Evolutionary conservation across 2,888 invertebrate genomes (phyloP).

Genomic region (Serrognathus titanus): DNA sequence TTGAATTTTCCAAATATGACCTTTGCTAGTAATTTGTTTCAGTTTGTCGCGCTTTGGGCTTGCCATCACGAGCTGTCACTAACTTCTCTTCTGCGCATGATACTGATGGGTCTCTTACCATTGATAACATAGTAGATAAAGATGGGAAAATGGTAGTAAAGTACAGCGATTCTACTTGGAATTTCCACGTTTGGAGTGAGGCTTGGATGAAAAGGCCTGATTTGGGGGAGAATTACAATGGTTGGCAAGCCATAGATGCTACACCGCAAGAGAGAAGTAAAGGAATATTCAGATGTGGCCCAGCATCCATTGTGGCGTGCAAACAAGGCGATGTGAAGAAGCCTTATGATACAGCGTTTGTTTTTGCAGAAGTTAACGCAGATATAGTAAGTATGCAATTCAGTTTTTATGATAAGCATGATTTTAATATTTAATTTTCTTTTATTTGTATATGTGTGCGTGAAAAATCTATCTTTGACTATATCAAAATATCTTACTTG

Average conservation of each 20-base stretch:
- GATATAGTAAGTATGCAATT: slow-evolving; percentile 60
- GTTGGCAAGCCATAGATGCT: slow-evolving; percentile 92
- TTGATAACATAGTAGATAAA: slow-evolving; percentile 77
- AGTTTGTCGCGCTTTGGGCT: slow-evolving; percentile 78
- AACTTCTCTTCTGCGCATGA: slow-evolving; percentile 87
- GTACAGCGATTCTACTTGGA: slow-evolving; percentile 52
- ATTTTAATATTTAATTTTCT: not conserved
- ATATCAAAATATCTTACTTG: too few relatives aligned
- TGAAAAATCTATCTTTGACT: not conserved
- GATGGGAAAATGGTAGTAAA: slow-evolving; percentile 12
- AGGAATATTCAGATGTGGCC: slow-evolving; percentile 80
- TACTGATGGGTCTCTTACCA: slow-evolving; percentile 78
- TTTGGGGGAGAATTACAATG: slow-evolving; percentile 65
- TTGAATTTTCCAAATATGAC: not conserved
- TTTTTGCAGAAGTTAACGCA: slow-evolving; percentile 91
- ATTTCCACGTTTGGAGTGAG: slow-evolving; percentile 57
- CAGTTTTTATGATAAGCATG: not conserved
- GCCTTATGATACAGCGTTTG: slow-evolving; percentile 79
- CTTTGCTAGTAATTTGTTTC: not conserved
- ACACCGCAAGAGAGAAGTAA: slow-evolving; percentile 87
- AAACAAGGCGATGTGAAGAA: slow-evolving; percentile 77
- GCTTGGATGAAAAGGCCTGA: slow-evolving; percentile 54
- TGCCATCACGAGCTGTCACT: slow-evolving; percentile 77
- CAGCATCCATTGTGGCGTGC: slow-evolving; percentile 78
- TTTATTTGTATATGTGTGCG: not conserved